Percentiles rank a stretch among this genome's conserved stretches.
Evolutionary conservation across 2,888 invertebrate species (phyloP).

Genomic region (Macaria notata): DNA sequence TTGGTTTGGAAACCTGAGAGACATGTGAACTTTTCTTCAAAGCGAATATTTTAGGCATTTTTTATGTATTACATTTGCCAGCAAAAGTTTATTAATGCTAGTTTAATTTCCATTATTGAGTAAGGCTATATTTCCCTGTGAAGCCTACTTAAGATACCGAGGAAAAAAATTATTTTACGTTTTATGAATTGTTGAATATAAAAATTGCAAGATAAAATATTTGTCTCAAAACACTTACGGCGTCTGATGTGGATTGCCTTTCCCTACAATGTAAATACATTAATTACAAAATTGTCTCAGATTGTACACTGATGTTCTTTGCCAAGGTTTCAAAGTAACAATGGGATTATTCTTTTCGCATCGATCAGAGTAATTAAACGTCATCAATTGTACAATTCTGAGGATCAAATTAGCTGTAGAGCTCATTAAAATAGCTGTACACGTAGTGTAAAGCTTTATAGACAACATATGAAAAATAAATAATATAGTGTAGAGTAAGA

Average conservation of each 20-base stretch:
- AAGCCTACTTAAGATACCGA: too few relatives aligned
- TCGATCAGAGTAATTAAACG: conserved; percentile 27
- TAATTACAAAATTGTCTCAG: conserved; percentile 8
- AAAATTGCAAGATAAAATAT: background rate
- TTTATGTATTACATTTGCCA: too few relatives aligned
- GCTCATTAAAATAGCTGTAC: conserved; percentile 1
- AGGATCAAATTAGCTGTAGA: conserved; percentile 24
- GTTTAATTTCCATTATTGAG: too few relatives aligned
- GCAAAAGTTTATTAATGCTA: too few relatives aligned
- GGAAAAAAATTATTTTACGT: too few relatives aligned
- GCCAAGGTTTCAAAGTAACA: conserved; percentile 13
- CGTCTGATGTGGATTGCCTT: background rate
- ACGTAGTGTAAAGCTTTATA: background rate
- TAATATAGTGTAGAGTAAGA: too few relatives aligned
- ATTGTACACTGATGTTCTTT: conserved; percentile 4
- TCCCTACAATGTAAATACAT: background rate
- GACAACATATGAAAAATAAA: too few relatives aligned
- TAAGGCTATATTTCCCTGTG: too few relatives aligned
- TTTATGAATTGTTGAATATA: too few relatives aligned
- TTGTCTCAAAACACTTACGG: background rate
- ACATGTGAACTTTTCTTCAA: too few relatives aligned
- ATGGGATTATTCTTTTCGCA: conserved; percentile 25
- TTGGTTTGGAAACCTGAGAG: too few relatives aligned
- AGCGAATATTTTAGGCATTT: too few relatives aligned
- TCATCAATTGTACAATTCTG: conserved; percentile 29